Conservation (phyloP, 1,140 invertebrate genomes). For the Neodiprion virginianus region DNA sequence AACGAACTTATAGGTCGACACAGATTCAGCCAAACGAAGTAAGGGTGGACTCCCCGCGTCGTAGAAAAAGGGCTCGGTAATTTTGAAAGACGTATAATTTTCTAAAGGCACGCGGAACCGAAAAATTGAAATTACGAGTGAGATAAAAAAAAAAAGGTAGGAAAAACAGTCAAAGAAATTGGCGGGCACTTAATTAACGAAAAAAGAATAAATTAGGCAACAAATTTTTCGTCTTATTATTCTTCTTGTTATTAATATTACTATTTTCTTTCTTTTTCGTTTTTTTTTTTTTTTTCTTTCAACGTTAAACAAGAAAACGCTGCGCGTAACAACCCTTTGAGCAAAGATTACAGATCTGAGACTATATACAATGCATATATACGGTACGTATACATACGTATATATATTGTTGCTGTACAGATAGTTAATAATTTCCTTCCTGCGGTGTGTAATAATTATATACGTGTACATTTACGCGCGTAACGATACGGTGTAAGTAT, state of each 20-base stretch:
- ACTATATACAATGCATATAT: background rate
- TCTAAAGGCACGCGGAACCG: slow-evolving; percentile 35
- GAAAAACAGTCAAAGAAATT: background rate
- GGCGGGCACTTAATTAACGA: background rate
- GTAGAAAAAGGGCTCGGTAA: slow-evolving; percentile 43
- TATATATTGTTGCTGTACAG: too few relatives aligned
- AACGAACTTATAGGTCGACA: slow-evolving; percentile 53
- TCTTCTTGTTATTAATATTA: too few relatives aligned
- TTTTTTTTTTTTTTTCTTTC: too few relatives aligned
- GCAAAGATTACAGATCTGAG: slow-evolving; percentile 11
- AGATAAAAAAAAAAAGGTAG: background rate
- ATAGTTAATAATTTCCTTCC: too few relatives aligned
- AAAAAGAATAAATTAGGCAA: background rate
- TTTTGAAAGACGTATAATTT: slow-evolving; percentile 60
- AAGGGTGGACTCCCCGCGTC: background rate
- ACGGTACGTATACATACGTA: background rate
- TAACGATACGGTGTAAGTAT: too few relatives aligned
- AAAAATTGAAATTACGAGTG: background rate
- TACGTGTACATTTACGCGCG: too few relatives aligned
- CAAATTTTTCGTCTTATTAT: too few relatives aligned
- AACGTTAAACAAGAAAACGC: too few relatives aligned
- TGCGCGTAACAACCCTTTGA: slow-evolving; percentile 1
- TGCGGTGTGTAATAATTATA: too few relatives aligned
- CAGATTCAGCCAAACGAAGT: slow-evolving; percentile 33
- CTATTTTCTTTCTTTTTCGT: too few relatives aligned